These are phyloP conservation scores for Nysson spinosus DNA, from an alignment of 2,888 invertebrate species.

Conservation along the genomic window DNA sequence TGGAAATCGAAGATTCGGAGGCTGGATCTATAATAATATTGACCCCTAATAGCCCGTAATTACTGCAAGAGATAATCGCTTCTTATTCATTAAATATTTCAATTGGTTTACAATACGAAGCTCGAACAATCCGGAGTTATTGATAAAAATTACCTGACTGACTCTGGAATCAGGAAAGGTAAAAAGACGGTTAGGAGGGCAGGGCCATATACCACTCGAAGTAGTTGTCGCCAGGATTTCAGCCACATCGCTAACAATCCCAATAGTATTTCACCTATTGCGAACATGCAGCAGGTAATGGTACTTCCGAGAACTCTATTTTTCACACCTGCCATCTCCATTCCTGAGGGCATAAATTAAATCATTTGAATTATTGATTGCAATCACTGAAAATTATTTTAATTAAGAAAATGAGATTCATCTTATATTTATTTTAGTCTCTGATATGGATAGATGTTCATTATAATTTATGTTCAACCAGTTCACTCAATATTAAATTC, in stretches of 20 bases:
- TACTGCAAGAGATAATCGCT: not conserved
- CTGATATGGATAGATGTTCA: too few relatives aligned
- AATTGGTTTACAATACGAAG: conserved; percentile 16
- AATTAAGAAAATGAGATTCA: too few relatives aligned
- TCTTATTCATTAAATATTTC: conserved; percentile 12
- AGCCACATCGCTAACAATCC: conserved; percentile 84
- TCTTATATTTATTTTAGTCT: too few relatives aligned
- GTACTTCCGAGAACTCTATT: conserved; percentile 86
- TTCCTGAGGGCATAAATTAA: conserved; percentile 78
- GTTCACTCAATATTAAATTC: too few relatives aligned
- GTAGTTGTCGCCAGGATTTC: conserved; percentile 84
- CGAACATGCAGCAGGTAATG: conserved; percentile 84
- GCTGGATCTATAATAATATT: not conserved
- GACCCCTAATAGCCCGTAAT: not conserved
- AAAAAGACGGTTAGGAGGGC: conserved; percentile 84
- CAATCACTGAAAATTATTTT: too few relatives aligned
- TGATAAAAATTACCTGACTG: conserved; percentile 77
- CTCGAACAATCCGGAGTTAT: conserved; percentile 6
- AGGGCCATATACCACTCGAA: conserved; percentile 83
- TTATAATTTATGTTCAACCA: too few relatives aligned
- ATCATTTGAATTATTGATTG: not conserved
- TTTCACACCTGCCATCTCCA: conserved; percentile 88
- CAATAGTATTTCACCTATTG: conserved; percentile 84
- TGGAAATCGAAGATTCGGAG: not conserved
- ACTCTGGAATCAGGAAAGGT: conserved; percentile 85